phyloP scores from a whole-genome alignment of 2,113 vertebrate species.

The Thamnophis sirtalis region DNA sequence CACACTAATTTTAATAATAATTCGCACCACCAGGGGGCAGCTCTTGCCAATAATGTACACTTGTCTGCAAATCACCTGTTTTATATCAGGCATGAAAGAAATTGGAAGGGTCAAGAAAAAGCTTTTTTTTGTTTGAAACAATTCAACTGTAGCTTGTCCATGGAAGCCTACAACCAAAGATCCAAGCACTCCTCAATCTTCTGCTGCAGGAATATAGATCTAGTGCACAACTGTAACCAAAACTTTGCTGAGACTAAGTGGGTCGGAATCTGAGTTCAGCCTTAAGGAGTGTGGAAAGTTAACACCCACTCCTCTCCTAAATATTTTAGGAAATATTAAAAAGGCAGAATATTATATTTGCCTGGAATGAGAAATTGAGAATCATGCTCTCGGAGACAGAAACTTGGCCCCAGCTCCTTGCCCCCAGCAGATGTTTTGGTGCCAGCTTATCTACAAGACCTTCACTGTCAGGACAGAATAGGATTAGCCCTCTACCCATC shows the following conservation, averaged over 20 bases:
- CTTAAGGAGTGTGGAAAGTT: neutral
- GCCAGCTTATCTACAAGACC: no score
- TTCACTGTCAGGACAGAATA: no score
- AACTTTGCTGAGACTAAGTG: neutral
- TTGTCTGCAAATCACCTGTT: neutral
- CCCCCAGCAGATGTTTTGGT: no score
- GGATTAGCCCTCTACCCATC: no score
- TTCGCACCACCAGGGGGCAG: conserved; percentile 48
- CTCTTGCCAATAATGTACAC: conserved; percentile 11
- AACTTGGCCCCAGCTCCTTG: no score
- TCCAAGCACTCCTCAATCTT: neutral
- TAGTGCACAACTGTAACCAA: neutral
- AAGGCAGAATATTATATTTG: no score
- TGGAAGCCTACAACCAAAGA: neutral
- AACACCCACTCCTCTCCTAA: no score
- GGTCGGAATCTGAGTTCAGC: neutral
- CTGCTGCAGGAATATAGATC: neutral
- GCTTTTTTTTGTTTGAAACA: neutral
- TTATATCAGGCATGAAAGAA: neutral
- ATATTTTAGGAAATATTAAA: no score
- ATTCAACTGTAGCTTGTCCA: neutral
- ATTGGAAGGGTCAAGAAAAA: neutral
- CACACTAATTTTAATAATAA: neutral
- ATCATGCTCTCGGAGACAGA: no score
- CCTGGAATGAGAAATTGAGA: no score